These are phyloP conservation scores for Scytalopus superciliaris DNA, from an alignment of 2,113 vertebrate genomes.

Conservation along the genomic window DNA sequence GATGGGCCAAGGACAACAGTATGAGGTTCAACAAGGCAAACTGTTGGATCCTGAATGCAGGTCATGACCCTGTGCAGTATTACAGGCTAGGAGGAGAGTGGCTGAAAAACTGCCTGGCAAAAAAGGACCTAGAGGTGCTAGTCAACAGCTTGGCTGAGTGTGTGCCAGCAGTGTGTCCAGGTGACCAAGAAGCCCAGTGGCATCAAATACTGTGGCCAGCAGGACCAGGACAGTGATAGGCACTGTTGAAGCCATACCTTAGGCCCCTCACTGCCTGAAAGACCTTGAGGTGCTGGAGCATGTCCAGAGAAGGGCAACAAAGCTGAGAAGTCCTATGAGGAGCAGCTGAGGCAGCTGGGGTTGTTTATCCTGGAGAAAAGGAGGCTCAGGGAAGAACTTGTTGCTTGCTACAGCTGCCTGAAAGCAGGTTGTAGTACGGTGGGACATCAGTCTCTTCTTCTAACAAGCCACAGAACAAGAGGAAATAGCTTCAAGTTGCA, in stretches of 20 bases:
- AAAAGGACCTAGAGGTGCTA: not conserved
- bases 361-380: not conserved
- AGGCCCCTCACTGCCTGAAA: not conserved
- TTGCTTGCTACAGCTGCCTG: not conserved
- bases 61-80: rapidly evolving
- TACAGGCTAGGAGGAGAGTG: not conserved
- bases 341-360: not conserved
- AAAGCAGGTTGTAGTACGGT: not conserved
- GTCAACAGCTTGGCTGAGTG: not conserved
- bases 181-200: not conserved
- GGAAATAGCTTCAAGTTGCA: not conserved
- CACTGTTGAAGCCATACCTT: not conserved
- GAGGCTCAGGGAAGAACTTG: no score
- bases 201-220: not conserved
- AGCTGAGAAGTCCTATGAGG: not conserved
- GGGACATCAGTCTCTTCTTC: not conserved
- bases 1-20: rapidly evolving
- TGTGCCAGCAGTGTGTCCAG: not conserved
- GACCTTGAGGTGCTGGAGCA: not conserved
- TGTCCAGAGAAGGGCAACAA: not conserved
- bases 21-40: not conserved
- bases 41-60: rapidly evolving
- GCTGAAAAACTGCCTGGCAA: not conserved
- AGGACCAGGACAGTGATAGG: not conserved
- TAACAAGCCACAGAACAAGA: not conserved